phyloP scores from a whole-genome alignment of 2,113 vertebrate species.

The Baryphthengus martii region DNA sequence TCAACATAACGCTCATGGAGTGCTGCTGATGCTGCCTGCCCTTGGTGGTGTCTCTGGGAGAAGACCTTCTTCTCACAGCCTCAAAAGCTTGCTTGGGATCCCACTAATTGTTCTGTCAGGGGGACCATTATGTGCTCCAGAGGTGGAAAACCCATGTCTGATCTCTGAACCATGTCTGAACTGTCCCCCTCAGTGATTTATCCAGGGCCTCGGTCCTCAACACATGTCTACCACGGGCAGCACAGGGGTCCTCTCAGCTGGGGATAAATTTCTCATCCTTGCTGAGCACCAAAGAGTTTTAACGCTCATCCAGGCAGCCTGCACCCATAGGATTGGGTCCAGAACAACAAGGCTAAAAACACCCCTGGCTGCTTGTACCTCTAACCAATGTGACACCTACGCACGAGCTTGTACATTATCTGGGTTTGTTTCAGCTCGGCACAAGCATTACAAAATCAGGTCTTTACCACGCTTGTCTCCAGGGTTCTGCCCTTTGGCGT shows the following conservation, averaged over 20 bases:
- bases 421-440: not conserved
- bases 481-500: not conserved
- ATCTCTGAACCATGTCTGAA: not conserved
- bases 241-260: not conserved
- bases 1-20: not conserved
- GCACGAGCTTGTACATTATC: not conserved
- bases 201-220: not conserved
- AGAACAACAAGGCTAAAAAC: not conserved
- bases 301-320: not conserved
- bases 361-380: not conserved
- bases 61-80: not conserved
- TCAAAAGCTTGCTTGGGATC: not conserved
- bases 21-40: not conserved
- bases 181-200: not conserved
- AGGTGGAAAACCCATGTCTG: not conserved
- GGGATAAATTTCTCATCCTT: not conserved
- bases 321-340: not conserved
- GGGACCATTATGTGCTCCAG: not conserved
- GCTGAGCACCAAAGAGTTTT: not conserved
- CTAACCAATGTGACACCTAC: not conserved
- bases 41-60: not conserved
- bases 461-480: not conserved
- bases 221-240: accelerated
- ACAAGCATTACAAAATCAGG: not conserved
- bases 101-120: accelerated